Percentiles rank a stretch among this genome's conserved stretches.
Evolutionary conservation across 37 sponge, comb jelly and placozoan species (phyloP).

Genomic region (Haliclona indistincta): DNA sequence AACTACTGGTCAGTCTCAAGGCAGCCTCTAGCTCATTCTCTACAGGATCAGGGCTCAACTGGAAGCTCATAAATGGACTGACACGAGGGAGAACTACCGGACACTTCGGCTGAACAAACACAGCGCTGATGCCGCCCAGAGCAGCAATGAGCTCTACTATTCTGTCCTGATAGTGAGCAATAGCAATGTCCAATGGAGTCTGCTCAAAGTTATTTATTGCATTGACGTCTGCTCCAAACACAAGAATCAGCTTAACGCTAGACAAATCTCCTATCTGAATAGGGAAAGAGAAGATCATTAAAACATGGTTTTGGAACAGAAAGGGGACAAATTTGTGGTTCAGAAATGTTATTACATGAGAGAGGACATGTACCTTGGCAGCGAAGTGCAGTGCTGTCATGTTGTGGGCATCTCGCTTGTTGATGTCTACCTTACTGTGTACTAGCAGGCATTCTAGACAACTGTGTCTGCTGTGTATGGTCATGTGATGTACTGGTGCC

Average conservation of each 20-base stretch:
- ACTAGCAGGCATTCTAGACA: slow-evolving; percentile 11
- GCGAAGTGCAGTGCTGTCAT: slow-evolving; percentile 48
- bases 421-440: background rate
- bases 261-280: slow-evolving; percentile 18
- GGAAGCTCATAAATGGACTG: background rate
- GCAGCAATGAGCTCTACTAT: background rate
- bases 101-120: background rate
- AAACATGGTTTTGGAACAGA: too few relatives aligned
- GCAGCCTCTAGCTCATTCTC: background rate
- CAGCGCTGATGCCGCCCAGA: background rate
- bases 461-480: too few relatives aligned
- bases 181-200: slow-evolving; percentile 41
- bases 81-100: background rate
- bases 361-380: slow-evolving; percentile 34
- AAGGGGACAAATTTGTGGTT: too few relatives aligned
- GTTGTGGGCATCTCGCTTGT: background rate
- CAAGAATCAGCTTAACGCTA: slow-evolving; percentile 19
- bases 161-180: background rate
- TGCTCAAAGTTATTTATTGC: background rate
- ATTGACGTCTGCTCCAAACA: slow-evolving; percentile 36
- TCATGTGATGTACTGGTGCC: too few relatives aligned
- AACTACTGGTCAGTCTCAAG: too few relatives aligned
- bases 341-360: too few relatives aligned
- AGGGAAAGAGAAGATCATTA: background rate
- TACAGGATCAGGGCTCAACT: background rate